Evolutionary conservation across 2,113 vertebrate genomes (phyloP), one percentile per base, ranked within the genome.

Genomic region (Sander vitreus): DNA sequence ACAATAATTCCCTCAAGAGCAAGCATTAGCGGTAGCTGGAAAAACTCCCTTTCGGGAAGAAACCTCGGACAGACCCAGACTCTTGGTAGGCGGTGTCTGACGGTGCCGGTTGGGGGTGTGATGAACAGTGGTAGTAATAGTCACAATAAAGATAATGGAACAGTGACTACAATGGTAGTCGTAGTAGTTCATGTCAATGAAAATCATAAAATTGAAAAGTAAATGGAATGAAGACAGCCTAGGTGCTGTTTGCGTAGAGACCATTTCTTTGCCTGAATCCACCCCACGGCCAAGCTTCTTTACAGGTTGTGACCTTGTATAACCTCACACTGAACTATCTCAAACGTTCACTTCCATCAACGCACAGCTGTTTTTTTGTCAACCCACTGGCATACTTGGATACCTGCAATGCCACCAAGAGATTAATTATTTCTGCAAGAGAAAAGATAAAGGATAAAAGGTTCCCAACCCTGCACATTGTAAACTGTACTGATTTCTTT

Each of bases 381-480:
- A 58, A 72, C 57, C 43, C 62, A 54, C 43, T 70, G 23, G 51
- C 57, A 64, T 11, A 36, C 23, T 60, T 67, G 16, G 21, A 73
- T 36, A 60, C 18, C 23, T 58, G 19, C 45, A 23, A 47, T 16
- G 58, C 23, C 66, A 70, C 39, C 58, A 45, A 62, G 66, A 85
- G 82, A 85, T 80, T 81, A 45, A 80, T 84, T 66, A 81, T 74
- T 78, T 73, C 47, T 57, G 23, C 9, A 7, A 33, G 9, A 57
- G 18, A 39, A 69, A 85, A 83, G 16, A 47, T 67, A 21, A 81
- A 55, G 11, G 21, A 53, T 10, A 43, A 69, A 45, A 58, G 55
- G 27, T 27, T 27, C 27, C 27, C 27, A 27, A 27, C 27, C 27
- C 27, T 27, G 27, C 27, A 27, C 27, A 27, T 27, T 27, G 27